These are phyloP conservation scores for Caenorhabditis brenneri DNA, from an alignment of 1,140 invertebrate genomes.

Conservation along the genomic window DNA sequence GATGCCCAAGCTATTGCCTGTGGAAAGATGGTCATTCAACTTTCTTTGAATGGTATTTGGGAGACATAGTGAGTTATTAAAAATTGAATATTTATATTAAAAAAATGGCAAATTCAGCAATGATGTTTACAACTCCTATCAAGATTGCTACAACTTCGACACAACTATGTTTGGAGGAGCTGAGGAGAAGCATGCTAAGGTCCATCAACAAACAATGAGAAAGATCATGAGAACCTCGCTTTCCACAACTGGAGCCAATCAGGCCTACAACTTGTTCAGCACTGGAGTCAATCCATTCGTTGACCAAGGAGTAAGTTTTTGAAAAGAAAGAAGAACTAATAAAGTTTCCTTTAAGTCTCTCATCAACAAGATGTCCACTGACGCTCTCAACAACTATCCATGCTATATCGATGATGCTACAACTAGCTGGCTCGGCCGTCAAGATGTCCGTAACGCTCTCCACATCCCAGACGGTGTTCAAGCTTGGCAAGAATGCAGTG, in stretches of 20 bases:
- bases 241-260: not conserved
- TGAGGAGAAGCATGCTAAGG: not conserved
- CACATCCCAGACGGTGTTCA: constrained; percentile 71
- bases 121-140: constrained; percentile 56
- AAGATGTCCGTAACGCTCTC: constrained; percentile 70
- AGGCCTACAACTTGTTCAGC: constrained; percentile 37
- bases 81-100: not conserved
- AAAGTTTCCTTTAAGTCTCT: constrained; percentile 60
- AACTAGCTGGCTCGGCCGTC: constrained; percentile 50
- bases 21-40: constrained; percentile 10
- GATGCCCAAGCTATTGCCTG: not conserved
- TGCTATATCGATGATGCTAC: constrained; percentile 51
- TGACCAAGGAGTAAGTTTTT: constrained; percentile 36
- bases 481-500: constrained; percentile 62
- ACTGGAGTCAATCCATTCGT: constrained; percentile 44
- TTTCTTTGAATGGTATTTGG: not conserved
- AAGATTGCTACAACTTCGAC: constrained; percentile 55
- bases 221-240: constrained; percentile 9
- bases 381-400: constrained; percentile 44
- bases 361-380: constrained; percentile 59
- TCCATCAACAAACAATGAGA: constrained; percentile 24
- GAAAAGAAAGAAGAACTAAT: not conserved
- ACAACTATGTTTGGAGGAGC: not conserved
- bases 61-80: not conserved
- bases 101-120: constrained; percentile 9